Conservation (phyloP, 2,888 invertebrate genomes). For the Rambutsinella grinnellia region DNA sequence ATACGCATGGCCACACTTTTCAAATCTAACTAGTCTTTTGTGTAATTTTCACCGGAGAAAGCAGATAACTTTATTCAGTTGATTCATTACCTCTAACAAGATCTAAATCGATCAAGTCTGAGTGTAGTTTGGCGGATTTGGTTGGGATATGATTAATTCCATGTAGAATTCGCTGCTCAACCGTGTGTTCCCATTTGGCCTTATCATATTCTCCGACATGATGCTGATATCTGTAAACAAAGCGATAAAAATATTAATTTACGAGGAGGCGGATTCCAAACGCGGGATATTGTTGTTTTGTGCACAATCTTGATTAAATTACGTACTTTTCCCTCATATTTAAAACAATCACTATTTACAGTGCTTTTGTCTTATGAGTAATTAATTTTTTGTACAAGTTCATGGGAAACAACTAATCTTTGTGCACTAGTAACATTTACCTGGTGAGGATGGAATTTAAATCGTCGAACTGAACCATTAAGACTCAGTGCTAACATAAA, state of each 20-base stretch:
- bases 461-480: conserved; percentile 66
- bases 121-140: conserved; percentile 84
- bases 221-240: conserved; percentile 84
- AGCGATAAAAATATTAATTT: background rate
- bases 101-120: conserved; percentile 96
- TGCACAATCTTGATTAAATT: too few relatives aligned
- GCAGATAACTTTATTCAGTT: too few relatives aligned
- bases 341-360: too few relatives aligned
- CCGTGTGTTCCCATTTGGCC: conserved; percentile 96
- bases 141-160: conserved; percentile 86
- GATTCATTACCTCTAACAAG: conserved; percentile 85
- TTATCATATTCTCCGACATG: conserved; percentile 98
- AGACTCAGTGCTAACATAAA: conserved; percentile 46
- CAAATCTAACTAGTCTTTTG: too few relatives aligned
- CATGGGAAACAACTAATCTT: too few relatives aligned
- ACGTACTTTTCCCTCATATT: too few relatives aligned
- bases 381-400: too few relatives aligned
- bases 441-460: conserved; percentile 65
- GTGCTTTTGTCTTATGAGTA: too few relatives aligned
- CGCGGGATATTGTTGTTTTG: too few relatives aligned
- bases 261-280: background rate
- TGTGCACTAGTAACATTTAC: conserved; percentile 31
- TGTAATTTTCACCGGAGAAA: too few relatives aligned
- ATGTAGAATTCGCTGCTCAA: conserved; percentile 90
- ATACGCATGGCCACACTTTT: too few relatives aligned